A percentile compares a stretch with the other conserved stretches of the same genome.
Conservation (phyloP, 2,888 invertebrate genomes). For the Caradrina kadenii region DNA sequence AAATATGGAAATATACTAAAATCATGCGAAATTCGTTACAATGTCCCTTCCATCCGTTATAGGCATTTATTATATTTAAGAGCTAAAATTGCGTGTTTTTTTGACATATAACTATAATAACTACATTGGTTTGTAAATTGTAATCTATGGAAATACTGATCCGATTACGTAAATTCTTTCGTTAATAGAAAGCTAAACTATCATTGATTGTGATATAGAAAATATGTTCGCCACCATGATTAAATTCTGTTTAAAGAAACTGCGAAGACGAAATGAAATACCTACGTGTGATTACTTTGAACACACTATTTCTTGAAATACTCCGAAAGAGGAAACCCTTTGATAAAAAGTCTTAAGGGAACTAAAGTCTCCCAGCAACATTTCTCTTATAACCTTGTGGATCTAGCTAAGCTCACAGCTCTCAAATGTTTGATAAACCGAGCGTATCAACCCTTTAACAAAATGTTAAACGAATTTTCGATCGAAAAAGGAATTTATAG, state of each 20-base stretch:
- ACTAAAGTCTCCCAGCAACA: background rate
- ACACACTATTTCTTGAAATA: conserved; percentile 5
- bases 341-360: conserved; percentile 23
- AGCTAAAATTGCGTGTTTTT: too few species aligned
- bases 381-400: conserved; percentile 10
- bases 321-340: conserved; percentile 9
- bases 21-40: too few species aligned
- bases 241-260: background rate
- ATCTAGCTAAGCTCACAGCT: background rate
- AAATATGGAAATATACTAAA: too few species aligned
- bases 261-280: background rate
- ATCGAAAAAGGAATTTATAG: background rate
- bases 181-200: background rate
- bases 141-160: background rate
- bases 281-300: background rate
- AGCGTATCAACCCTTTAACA: background rate
- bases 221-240: too few species aligned
- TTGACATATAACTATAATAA: too few species aligned
- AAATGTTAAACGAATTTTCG: background rate
- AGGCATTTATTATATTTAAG: too few species aligned
- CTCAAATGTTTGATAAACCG: conserved; percentile 12
- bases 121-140: background rate
- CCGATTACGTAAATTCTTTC: background rate
- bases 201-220: too few species aligned
- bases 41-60: too few species aligned